Base-by-base conservation (phyloP, 2,797 vertebrate species). In the Lithobates pipiens region DNA sequence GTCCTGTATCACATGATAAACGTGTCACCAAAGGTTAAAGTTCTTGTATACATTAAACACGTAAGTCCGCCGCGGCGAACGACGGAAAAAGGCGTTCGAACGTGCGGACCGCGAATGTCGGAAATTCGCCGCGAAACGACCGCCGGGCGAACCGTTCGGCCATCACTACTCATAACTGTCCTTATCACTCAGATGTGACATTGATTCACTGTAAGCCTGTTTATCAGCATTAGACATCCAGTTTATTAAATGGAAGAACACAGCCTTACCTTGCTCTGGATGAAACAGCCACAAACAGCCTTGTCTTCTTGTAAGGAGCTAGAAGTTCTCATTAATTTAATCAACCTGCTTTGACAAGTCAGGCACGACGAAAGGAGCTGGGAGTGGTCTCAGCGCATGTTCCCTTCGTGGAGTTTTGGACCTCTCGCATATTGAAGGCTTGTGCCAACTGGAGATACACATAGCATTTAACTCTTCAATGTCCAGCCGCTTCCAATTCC, bases 341-440 rank as follows among this genome's bases (percentile, higher is more conserved):
- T 79, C 61, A 85, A 46, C 29, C 34, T 70, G 77, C 77, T 69
- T 25, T 76, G 77, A 76, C 54, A 75, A 75, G 84, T 68, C 63
- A 36, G 57, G 44, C 50, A 75, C 46, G 27, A 21, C 36, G 70
- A 44, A 75, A 80, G 29, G 42, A 57, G 57, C 44, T n/a, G 71
- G 61, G 71, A 67, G 70, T 36, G 61, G 68, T 10, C n/a, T 61
- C 34, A 50, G 65, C 42, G 46, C 3, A 72, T 67, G 61, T 80
- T 74, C 57, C 67, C 63, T 78, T 46, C 23, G 34, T 67, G 21
- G 2, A 67, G 54, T 70, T 71, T 85, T 84, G 70, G 54, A 54
- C 77, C 83, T 75, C 63, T 84, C 82, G 61, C 34, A 71, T 70
- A 75, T 54, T 85, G 84, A 81, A 76, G 84, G 3, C 72, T 85